Evolutionary conservation across 1,140 invertebrate species (phyloP).

Genomic region (Aphaenogaster ashmeadi): DNA sequence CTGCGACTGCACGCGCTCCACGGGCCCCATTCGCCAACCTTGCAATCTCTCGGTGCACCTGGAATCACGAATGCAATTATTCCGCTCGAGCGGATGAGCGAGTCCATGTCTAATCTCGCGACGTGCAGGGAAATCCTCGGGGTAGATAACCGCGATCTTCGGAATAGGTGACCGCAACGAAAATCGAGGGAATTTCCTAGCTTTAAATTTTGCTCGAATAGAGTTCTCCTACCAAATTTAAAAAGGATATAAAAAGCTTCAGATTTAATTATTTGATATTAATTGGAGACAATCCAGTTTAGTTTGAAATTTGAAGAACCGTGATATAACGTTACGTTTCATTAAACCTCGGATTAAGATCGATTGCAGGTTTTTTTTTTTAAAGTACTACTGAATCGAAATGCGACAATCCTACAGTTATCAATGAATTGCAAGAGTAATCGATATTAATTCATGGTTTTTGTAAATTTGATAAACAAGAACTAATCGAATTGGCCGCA

Average conservation of each 20-base stretch:
- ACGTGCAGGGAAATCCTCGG: constrained; percentile 38
- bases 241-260: neutral
- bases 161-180: constrained; percentile 18
- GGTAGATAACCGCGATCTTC: constrained; percentile 30
- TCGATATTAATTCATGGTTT: neutral
- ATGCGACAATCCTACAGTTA: neutral
- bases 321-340: neutral
- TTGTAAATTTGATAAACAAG: neutral
- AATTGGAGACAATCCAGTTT: neutral
- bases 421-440: neutral
- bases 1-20: constrained; percentile 95
- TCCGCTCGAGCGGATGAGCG: constrained; percentile 44
- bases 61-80: constrained; percentile 74
- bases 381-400: neutral
- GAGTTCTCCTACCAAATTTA: neutral
- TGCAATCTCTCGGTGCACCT: constrained; percentile 91
- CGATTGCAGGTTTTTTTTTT: neutral
- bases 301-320: neutral
- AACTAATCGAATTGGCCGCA: neutral
- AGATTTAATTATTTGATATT: constrained; percentile 2
- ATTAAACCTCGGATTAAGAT: neutral
- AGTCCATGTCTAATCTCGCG: constrained; percentile 42
- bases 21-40: constrained; percentile 94
- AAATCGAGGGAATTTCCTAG: neutral
- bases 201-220: constrained; percentile 14